phyloP scores from a whole-genome alignment of 2,113 vertebrate species.

The Rhineura floridana region DNA sequence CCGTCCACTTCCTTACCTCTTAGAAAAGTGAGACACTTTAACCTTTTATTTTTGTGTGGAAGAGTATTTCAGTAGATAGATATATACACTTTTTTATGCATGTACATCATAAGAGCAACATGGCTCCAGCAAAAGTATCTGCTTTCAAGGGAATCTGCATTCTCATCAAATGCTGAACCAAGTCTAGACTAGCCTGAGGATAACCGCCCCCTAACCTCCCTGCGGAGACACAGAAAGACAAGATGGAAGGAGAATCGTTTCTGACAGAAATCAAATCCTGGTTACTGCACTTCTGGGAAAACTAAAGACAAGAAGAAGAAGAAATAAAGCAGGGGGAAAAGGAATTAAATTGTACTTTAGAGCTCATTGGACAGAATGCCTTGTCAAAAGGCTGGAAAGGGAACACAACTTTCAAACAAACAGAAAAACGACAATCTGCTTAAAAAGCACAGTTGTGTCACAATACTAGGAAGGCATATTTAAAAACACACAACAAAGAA shows the following conservation, averaged over 20 bases:
- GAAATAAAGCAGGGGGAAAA: slow-evolving; percentile 13
- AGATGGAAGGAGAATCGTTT: slow-evolving; percentile 68
- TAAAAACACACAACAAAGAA: background rate
- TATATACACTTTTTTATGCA: slow-evolving; percentile 51
- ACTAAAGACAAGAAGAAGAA: slow-evolving; percentile 45
- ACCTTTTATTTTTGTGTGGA: slow-evolving; percentile 9
- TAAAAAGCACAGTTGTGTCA: background rate
- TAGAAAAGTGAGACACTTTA: background rate
- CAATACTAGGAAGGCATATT: background rate
- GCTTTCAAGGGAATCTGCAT: slow-evolving; percentile 70
- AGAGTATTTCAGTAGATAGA: slow-evolving; percentile 24
- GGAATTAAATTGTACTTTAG: slow-evolving; percentile 54
- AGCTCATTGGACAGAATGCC: slow-evolving; percentile 42
- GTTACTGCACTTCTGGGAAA: slow-evolving; percentile 65
- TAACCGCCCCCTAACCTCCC: slow-evolving; percentile 67
- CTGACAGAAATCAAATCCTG: slow-evolving; percentile 74
- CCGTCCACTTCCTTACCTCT: slow-evolving; percentile 7
- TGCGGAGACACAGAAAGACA: slow-evolving; percentile 55
- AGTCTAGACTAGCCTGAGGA: slow-evolving; percentile 64
- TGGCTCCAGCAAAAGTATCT: slow-evolving; percentile 56
- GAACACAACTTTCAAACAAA: slow-evolving; percentile 35
- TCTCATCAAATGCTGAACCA: slow-evolving; percentile 65
- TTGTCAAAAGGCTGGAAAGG: slow-evolving; percentile 28
- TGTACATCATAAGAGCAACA: slow-evolving; percentile 39
- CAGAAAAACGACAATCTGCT: background rate